Evolutionary conservation across 2,113 vertebrate species (phyloP), one percentile per base, ranked within the genome.

Genomic region (Mohoua ochrocephala): DNA sequence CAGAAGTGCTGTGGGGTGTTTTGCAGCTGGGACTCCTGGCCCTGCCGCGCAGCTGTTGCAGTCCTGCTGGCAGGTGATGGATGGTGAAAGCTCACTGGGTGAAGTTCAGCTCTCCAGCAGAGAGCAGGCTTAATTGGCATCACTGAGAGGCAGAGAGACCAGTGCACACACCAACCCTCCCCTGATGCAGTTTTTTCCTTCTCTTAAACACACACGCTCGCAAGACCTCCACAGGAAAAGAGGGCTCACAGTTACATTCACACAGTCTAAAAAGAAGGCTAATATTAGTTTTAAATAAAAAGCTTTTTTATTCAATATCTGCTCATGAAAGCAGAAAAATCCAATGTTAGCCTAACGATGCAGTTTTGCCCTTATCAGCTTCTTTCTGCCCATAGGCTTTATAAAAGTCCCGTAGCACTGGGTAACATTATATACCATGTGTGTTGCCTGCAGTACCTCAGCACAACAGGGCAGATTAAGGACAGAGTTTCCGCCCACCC

Each of bases 391-490:
- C 67, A 35, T 0, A 67, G 61, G 45, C 28, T 86, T 90, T 91
- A 52, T 49, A 85, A 73, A 78, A 69, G 52, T 35, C 45, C 35
- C 65, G 57, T 59, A 64, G 60, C 65, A 6, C 30, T 35, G 57
- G 23, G 33, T 45, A 87, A 77, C 0, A 0, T 67, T 86, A 44
- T 59, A 37, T 37, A 35, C 52, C 35, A 44, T 81, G 37, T 71
- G 81, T 0, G 0, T 9, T 93, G 59, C 47, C 50, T 94, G 76
- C 31, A 82, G 71, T 77, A 84, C 71, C 91, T 92, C 44, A 76
- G 65, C 70, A 87, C 22, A 73, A 82, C 8, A 77, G 63, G 63
- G 70, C 81, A 94, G 61, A 95, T n/a, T 87, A 92, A 93, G 83
- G 60, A 82, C 57, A 87, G 71, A n/a, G 8, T 57, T 97, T 96